Base-by-base conservation (phyloP, 2,888 invertebrate species). In the Lasioglossum zephyrum region DNA sequence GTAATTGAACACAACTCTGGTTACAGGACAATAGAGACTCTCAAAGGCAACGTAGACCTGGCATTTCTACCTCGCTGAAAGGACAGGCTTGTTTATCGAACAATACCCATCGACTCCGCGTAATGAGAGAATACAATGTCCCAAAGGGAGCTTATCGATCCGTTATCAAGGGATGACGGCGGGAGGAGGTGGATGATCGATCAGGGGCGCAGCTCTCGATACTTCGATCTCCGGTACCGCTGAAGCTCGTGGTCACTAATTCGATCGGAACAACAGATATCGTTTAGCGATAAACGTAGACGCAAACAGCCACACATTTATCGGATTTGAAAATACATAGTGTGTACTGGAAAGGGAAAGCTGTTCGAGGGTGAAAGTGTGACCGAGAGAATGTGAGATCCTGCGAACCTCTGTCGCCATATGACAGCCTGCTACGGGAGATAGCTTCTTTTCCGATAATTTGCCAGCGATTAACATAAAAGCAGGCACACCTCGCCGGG, bases 381-480 rank as follows among this genome's bases (percentile, higher is more conserved):
- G 78, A 86, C 74, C n/a, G 82, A 81, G 83, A 88, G 88, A 78
- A 86, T 85, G 81, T 83, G 79, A 82, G 90, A 85, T 91, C 90
- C 90, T 91, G 91, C 82, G 88, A 86, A 93, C 92, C 93, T 94
- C 93, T 88, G 82, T 89, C 76, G 81, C 83, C 60, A 87, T 88
- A 92, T 94, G 91, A 81, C 82, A 90, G 86, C 94, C 94, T 94
- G 94, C 85, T 94, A 92, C 90, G 82, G 85, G 81, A 89, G 79
- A 89, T 89, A 84, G 89, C 86, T 92, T 93, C 93, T 94, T 94
- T 94, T 94, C 94, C 94, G 94, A 94, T 94, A 94, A 94, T 94
- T 94, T 92, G 92, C 90, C 90, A 91, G 89, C 93, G 93, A 93
- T 94, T 94, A 94, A 92, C 93, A 93, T 92, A 91, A 92, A 91